A percentile compares a stretch with the other conserved stretches of the same genome.
phyloP scores from a whole-genome alignment of 2,113 vertebrate genomes.

The Nothobranchius kuhntae region DNA sequence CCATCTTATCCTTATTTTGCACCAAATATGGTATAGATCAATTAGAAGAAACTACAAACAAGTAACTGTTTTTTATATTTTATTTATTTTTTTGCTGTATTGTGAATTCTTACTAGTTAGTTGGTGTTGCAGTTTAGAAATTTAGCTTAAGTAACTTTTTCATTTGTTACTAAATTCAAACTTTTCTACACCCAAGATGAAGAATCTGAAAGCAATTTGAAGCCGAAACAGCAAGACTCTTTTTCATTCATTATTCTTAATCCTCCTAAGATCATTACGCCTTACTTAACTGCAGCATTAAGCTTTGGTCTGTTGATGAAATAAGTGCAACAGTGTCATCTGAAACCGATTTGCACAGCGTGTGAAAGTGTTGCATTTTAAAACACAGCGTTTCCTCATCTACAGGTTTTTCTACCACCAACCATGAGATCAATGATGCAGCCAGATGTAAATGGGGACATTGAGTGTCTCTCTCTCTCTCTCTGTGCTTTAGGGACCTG shows the following conservation, averaged over 20 bases:
- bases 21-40: too few relatives aligned
- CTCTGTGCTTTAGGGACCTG: conserved; percentile 85
- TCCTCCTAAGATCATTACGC: not conserved
- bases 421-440: conserved; percentile 9
- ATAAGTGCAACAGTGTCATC: not conserved
- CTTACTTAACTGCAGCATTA: not conserved
- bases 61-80: not conserved
- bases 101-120: not conserved
- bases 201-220: not conserved
- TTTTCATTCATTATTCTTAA: not conserved
- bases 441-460: conserved; percentile 23
- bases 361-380: not conserved
- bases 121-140: not conserved
- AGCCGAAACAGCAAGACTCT: not conserved
- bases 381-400: conserved; percentile 36
- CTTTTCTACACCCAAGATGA: not conserved
- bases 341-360: conserved; percentile 7
- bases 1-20: too few relatives aligned
- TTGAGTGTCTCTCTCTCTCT: conserved; percentile 22
- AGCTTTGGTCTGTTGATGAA: not conserved
- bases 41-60: too few relatives aligned
- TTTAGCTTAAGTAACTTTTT: not conserved
- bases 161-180: too few relatives aligned
- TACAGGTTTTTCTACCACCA: conserved; percentile 6
- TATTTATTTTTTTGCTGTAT: not conserved